These are phyloP conservation scores for Pocillopora damicornis DNA, from an alignment of 64 coral and sea anemone genomes.

Conservation along the genomic window DNA sequence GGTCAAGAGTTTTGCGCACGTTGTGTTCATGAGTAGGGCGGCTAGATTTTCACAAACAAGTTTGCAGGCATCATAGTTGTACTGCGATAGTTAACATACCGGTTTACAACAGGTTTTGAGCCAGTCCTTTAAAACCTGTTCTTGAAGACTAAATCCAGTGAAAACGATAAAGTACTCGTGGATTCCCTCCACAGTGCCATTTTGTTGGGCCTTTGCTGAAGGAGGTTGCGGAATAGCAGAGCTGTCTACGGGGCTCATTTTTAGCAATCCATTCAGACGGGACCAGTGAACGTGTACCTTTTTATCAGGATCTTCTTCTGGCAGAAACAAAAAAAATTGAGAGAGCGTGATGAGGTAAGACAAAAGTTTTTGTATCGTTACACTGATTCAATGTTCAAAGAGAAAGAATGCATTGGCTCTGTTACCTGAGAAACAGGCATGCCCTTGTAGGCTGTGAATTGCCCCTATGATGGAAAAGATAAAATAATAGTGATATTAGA, in stretches of 20 bases:
- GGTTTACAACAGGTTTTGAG: constrained; percentile 79
- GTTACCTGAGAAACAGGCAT: constrained; percentile 49
- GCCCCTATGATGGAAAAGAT: constrained; percentile 18
- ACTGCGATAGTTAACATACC: constrained; percentile 34
- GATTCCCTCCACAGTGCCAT: constrained; percentile 41
- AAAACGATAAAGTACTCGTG: constrained; percentile 67
- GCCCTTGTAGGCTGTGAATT: constrained; percentile 52
- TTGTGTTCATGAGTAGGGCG: too few relatives aligned
- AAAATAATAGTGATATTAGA: not conserved
- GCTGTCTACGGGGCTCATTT: constrained; percentile 50
- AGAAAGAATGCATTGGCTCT: not conserved
- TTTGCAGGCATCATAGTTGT: too few relatives aligned
- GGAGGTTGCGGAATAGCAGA: constrained; percentile 65
- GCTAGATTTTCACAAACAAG: too few relatives aligned
- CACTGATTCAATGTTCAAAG: not conserved
- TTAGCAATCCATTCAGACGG: constrained; percentile 53
- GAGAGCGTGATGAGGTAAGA: too few relatives aligned
- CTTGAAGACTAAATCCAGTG: constrained; percentile 69
- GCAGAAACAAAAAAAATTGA: not conserved
- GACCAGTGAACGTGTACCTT: constrained; percentile 54
- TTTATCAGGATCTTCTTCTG: constrained; percentile 30
- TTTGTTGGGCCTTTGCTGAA: constrained; percentile 29
- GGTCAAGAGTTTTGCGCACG: too few relatives aligned
- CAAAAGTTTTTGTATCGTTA: not conserved
- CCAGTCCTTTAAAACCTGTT: constrained; percentile 68